Base-by-base conservation (phyloP, 92 coral and sea anemone species). In the Isaurus tuberculatus region DNA sequence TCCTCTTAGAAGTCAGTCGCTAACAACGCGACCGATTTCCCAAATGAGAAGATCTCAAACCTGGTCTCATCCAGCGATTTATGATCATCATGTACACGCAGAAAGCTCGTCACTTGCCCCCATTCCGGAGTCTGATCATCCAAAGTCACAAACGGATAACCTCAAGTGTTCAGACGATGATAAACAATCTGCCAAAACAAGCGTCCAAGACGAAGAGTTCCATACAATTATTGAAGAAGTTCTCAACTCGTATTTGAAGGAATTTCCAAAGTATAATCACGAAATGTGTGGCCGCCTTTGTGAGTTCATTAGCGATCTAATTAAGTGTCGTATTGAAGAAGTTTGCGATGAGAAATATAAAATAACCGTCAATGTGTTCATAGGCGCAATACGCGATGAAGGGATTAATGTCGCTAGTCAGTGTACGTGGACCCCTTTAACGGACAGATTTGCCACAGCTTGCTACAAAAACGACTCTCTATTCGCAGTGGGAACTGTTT, bases 401-500 rank as follows among this genome's bases (percentile, higher is more conserved):
- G 95, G 95, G 14, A 84, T 87, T 23, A 90, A 88, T 0, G 91
- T 81, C 4, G 95, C 95, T 1, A 92, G 91, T 13, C 95, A 92
- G 73, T 92, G 95, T 17, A 36, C 89, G 20, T 92, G 93, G 95
- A 85, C 92, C 8, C 93, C 93, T 1, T 79, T 75, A 33, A 81
- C 88, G 34, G 95, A 92, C 83, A 92, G 86, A 75, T 90, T 90
- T 46, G 95, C 91, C 22, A 75, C 91, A 30, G 95, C 95, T 67
- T 87, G 91, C 67, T 92, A 79, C 64, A 86, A 88, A n/a, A 92
- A 88, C 43, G 87, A 92, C 16, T 55, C 81, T 0, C 29, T 92
- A 19, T 92, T 90, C 85, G 95, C 95, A 60, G 81, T 92, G 15
- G 93, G 93, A 30, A 84, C 90, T n/a, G 95, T 92, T 29, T 92